These are phyloP conservation scores for Tholera decimalis DNA, from an alignment of 2,888 invertebrate species.

Conservation along the genomic window DNA sequence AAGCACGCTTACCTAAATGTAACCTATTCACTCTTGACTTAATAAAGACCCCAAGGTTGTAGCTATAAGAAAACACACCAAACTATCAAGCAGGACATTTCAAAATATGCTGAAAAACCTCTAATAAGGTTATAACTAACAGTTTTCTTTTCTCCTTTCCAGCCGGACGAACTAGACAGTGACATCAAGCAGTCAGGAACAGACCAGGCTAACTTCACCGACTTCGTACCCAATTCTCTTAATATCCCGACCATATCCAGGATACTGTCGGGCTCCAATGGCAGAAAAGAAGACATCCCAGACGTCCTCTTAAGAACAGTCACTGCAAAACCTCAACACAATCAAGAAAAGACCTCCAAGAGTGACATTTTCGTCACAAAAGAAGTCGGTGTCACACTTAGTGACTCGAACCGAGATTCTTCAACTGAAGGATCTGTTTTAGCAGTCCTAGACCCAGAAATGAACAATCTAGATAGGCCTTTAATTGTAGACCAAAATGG, in stretches of 20 bases:
- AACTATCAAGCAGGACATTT: too few species aligned
- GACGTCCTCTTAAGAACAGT: constrained; percentile 94
- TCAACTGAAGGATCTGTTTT: constrained; percentile 89
- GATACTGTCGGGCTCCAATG: constrained; percentile 96
- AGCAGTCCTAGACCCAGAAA: constrained; percentile 89
- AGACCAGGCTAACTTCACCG: constrained; percentile 90
- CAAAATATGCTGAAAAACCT: not conserved
- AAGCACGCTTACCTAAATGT: too few species aligned
- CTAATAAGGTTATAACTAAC: constrained; percentile 11
- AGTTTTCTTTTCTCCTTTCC: constrained; percentile 62
- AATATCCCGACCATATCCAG: constrained; percentile 96
- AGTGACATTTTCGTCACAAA: constrained; percentile 86
- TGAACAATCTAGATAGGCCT: constrained; percentile 90
- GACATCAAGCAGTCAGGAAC: constrained; percentile 81
- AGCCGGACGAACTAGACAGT: constrained; percentile 87
- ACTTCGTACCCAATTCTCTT: constrained; percentile 93
- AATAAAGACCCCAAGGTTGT: too few species aligned
- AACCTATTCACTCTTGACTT: too few species aligned
- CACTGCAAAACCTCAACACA: constrained; percentile 91
- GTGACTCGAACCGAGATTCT: constrained; percentile 83
- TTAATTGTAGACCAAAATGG: constrained; percentile 87
- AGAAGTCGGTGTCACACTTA: constrained; percentile 86
- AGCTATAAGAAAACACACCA: too few species aligned
- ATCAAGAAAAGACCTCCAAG: constrained; percentile 85
- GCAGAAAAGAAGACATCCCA: constrained; percentile 95